Conservation (phyloP, 92 coral and sea anemone genomes). For the Montipora capitata region DNA sequence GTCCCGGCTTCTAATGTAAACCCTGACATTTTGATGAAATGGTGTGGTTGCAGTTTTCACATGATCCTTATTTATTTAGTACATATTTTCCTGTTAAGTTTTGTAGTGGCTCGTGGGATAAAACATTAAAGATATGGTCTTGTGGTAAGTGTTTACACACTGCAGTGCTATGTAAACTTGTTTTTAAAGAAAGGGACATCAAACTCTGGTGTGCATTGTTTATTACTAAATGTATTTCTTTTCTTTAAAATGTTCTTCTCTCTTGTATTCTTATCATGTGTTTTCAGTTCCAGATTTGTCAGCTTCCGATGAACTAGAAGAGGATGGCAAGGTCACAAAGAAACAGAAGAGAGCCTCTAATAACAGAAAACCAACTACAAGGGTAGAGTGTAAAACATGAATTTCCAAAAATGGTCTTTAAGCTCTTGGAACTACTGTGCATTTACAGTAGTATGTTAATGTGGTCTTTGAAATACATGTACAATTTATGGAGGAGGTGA, state of each 20-base stretch:
- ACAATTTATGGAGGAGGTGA: background rate
- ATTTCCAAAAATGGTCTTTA: too few relatives aligned
- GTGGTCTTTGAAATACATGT: too few relatives aligned
- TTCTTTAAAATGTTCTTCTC: background rate
- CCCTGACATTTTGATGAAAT: too few relatives aligned
- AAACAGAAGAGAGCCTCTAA: constrained; percentile 76
- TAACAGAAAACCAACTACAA: constrained; percentile 87
- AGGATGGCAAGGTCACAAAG: constrained; percentile 78
- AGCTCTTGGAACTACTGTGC: too few relatives aligned
- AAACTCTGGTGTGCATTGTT: background rate
- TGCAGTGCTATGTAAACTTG: background rate
- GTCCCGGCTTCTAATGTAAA: too few relatives aligned
- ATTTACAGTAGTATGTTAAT: too few relatives aligned
- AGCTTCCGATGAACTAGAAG: constrained; percentile 85
- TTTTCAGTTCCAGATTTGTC: constrained; percentile 79
- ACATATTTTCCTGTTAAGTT: constrained; percentile 61
- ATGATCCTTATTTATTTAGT: background rate
- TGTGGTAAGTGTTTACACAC: constrained; percentile 78
- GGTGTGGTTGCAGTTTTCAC: too few relatives aligned
- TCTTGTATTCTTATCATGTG: background rate
- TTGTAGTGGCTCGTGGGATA: constrained; percentile 99
- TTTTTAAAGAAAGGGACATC: background rate
- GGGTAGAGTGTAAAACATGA: constrained; percentile 58
- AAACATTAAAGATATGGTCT: constrained; percentile 96
- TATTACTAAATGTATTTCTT: too few relatives aligned